Base-by-base conservation (phyloP, 2,113 vertebrate species). In the Prietella phreatophila region DNA sequence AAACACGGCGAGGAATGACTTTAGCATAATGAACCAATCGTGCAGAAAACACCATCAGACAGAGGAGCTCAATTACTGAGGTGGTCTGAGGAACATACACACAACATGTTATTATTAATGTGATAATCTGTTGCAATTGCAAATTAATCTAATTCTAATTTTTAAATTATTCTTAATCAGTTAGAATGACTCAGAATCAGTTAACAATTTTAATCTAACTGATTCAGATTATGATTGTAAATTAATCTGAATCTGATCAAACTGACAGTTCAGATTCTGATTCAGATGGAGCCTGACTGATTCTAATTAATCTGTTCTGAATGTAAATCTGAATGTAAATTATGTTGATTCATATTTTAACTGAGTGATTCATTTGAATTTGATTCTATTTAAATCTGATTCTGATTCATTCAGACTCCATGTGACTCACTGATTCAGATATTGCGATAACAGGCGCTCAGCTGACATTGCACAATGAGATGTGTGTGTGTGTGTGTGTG, bases 1-100 rank as follows among this genome's bases (percentile, higher is more conserved):
- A 99, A n/a, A 96, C 92, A 0, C 86, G 91, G 3, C 92, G 93
- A 50, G 94, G 95, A 42, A 97, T 97, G 83, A 99, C 95, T 85
- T 95, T 96, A 47, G 96, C 96, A 89, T 97, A 99, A 85, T 99
- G 98, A 0, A 94, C 75, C 13, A 99, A 93, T 0, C 98, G 95
- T 0, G 93, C 69, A 0, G 95, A 93, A 92, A 99, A 99, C 17
- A 93, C 95, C 33, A 95, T 83, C 67, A 99, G 94, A 81, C 97
- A 98, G 55, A 97, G 22, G 8, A 97, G 93, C 94, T 98, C 97
- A 0, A 93, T 90, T 82, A 96, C 6, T 11, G 96, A 94, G 0
- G 97, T 98, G 10, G 89, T 96, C 98, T 99, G 92, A 36, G 50
- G 22, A 63, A 63, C 9, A 80, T 7, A 86, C 25, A 86, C 63